Evolutionary conservation across 2,113 vertebrate genomes (phyloP).

Genomic region (Thalassoma bifasciatum): DNA sequence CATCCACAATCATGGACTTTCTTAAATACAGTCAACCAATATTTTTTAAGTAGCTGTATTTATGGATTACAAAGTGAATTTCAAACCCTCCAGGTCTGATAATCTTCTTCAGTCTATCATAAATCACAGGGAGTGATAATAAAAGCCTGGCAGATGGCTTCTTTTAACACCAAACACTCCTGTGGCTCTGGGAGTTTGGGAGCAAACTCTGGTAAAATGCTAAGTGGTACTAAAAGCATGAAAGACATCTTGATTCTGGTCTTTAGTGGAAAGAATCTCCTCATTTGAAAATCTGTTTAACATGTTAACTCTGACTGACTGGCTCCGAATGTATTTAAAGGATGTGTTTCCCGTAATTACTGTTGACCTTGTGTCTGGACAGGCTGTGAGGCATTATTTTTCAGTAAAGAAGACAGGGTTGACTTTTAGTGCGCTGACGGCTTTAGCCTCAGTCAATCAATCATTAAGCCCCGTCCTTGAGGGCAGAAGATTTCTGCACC

Average conservation of each 20-base stretch:
- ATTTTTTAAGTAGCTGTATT: conserved; percentile 22
- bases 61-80: conserved; percentile 25
- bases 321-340: conserved; percentile 33
- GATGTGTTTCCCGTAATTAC: conserved; percentile 53
- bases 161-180: conserved; percentile 22
- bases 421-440: conserved; percentile 63
- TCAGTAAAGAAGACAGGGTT: conserved; percentile 67
- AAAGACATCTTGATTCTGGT: conserved; percentile 27
- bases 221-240: conserved; percentile 8
- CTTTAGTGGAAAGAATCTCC: conserved; percentile 2
- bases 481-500: conserved; percentile 42
- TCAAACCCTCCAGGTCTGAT: conserved; percentile 7
- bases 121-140: conserved; percentile 6
- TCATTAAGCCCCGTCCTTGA: conserved; percentile 67
- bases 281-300: conserved; percentile 30
- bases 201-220: conserved; percentile 46
- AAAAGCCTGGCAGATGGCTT: conserved; percentile 40
- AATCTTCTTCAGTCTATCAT: conserved; percentile 22
- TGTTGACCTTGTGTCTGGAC: conserved; percentile 55
- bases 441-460: conserved; percentile 67
- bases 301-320: conserved; percentile 37
- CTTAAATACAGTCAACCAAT: not conserved
- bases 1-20: not conserved
- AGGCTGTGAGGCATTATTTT: conserved; percentile 42
- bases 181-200: conserved; percentile 25